These are phyloP conservation scores for Ostrea denselamellosa DNA, from an alignment of 1,140 invertebrate genomes.

Conservation along the genomic window DNA sequence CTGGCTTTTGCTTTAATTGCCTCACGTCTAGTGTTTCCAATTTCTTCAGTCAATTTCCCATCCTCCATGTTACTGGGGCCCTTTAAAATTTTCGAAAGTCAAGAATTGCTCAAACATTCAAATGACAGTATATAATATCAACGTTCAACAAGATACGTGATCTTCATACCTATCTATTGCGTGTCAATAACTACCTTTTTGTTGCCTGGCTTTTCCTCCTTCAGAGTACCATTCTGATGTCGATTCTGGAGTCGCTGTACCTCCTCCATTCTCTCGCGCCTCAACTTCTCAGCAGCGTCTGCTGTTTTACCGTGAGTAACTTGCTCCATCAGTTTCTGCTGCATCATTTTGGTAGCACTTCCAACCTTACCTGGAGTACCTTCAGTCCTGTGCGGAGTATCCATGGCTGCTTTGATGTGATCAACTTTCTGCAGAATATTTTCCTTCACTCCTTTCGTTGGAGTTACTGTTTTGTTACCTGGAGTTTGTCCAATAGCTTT, in stretches of 20 bases:
- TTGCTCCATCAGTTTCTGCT: constrained; percentile 72
- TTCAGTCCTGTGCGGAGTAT: background rate
- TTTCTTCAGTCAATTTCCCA: background rate
- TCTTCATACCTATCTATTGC: background rate
- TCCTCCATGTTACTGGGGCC: background rate
- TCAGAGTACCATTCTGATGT: constrained; percentile 76
- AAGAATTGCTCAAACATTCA: background rate
- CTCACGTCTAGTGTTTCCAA: constrained; percentile 55
- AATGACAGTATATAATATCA: no score
- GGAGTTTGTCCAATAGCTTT: constrained; percentile 48
- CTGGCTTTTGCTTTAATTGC: constrained; percentile 62
- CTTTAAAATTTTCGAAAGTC: background rate
- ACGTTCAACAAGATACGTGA: background rate
- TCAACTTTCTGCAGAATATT: constrained; percentile 63
- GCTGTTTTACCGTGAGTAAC: constrained; percentile 62
- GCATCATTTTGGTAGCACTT: constrained; percentile 71
- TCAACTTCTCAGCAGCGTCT: constrained; percentile 68
- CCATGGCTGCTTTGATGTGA: constrained; percentile 50
- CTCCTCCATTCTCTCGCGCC: constrained; percentile 74
- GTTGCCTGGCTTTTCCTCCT: constrained; percentile 59
- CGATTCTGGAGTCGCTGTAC: constrained; percentile 73
- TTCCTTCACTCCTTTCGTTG: constrained; percentile 67
- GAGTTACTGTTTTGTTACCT: constrained; percentile 56
- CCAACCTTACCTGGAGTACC: constrained; percentile 65
- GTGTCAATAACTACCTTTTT: background rate